Percentiles rank a stretch among this genome's conserved stretches.
phyloP scores from a whole-genome alignment of 1,140 invertebrate genomes.

The Drosophila repletoides region DNA sequence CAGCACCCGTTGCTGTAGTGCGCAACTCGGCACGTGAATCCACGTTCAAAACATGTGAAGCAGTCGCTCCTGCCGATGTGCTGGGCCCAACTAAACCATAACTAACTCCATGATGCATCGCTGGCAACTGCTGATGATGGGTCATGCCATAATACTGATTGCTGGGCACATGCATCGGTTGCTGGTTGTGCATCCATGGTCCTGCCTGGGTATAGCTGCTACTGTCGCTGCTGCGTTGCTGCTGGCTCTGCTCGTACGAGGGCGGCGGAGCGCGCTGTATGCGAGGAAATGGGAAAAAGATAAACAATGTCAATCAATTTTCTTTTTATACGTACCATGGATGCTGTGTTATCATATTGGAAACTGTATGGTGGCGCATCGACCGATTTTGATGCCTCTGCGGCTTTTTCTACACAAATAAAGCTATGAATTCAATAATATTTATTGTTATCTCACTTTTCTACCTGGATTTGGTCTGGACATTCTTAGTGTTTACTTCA shows the following conservation, averaged over 20 bases:
- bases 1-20: slow-evolving; percentile 50
- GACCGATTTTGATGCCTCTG: not conserved
- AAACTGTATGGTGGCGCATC: slow-evolving; percentile 32
- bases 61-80: slow-evolving; percentile 45
- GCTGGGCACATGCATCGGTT: slow-evolving; percentile 17
- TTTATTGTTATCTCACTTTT: too few relatives aligned
- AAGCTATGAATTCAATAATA: not conserved
- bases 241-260: slow-evolving; percentile 73
- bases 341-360: slow-evolving; percentile 25
- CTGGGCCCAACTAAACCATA: slow-evolving; percentile 53
- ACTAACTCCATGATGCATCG: slow-evolving; percentile 22
- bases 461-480: slow-evolving; percentile 33
- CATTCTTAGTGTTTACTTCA: slow-evolving; percentile 48
- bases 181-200: not conserved
- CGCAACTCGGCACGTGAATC: slow-evolving; percentile 62
- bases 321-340: slow-evolving; percentile 48
- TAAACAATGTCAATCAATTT: not conserved
- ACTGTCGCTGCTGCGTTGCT: slow-evolving; percentile 1
- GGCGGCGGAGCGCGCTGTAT: slow-evolving; percentile 68
- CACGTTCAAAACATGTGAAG: slow-evolving; percentile 52
- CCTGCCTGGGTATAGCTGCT: slow-evolving; percentile 6
- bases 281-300: not conserved
- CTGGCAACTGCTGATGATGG: slow-evolving; percentile 55
- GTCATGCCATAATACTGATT: slow-evolving; percentile 72
- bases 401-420: slow-evolving; percentile 21